Base-by-base conservation (phyloP, 2,888 invertebrate genomes). In the Ennomos quercinarius region DNA sequence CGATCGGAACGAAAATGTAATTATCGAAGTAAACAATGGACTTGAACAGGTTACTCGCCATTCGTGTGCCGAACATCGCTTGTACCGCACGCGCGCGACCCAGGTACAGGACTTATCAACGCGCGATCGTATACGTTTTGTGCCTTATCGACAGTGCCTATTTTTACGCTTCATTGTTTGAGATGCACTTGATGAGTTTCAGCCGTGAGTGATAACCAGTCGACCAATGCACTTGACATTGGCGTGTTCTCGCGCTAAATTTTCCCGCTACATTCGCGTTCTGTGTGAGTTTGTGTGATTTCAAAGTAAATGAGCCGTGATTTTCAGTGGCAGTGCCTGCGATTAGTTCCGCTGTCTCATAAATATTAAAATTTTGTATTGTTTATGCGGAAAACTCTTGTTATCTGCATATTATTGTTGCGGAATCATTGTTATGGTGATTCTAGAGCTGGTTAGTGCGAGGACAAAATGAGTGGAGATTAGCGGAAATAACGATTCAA, bases 21-120 rank as follows among this genome's bases (percentile, higher is more conserved):
- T 91, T 87, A 87, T 83, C 81, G 86, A 78, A 79, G 91, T 91
- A 91, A 92, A 91, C 91, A 92, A 91, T 89, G 80, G 81, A 47
- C 43, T 52, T 39, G 43, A 47, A 78, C 75, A 79, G 79, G 80
- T 77, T 76, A 76, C 76, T 67, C 84, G 84, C 85, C 91, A 91
- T 89, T 91, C 91, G 89, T 81, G 87, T 83, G 85, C 81, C 78
- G 86, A 80, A 77, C 86, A 75, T 79, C 86, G 90, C 78, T 83
- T 84, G 65, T 67, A 71, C 61, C 86, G 87, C 87, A 89, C 91
- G 91, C 74, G 76, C 76, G 68, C 71, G 44, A 1, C 55, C 10
- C 59, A 83, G 83, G 85, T 83, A 80, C 75, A 61, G 62, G 64
- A 70, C 72, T 76, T 73, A 77, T 79, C 81, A 78, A 57, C 71